Base-by-base conservation (phyloP, 2,888 invertebrate species). In the Dorcus hopei region DNA sequence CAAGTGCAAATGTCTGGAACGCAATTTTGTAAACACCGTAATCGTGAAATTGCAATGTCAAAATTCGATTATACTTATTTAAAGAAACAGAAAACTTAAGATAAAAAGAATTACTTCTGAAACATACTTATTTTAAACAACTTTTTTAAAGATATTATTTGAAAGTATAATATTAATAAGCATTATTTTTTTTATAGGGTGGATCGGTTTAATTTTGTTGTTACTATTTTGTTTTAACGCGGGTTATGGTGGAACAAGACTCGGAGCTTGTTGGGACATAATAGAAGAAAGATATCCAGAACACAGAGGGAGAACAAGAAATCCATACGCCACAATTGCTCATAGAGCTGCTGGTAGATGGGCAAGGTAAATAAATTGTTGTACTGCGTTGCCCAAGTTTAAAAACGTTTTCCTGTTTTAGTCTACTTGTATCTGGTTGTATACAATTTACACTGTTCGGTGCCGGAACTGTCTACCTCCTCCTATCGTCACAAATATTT, bases 321-420 rank as follows among this genome's bases (percentile, higher is more conserved):
- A 87, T 72, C 89, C 89, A 0, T 90, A 88, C 70, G 82, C 88
- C 5, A 84, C 85, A 49, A 88, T 90, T 57, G 88, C 85, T 0
- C 80, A 83, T 19, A 80, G 82, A 65, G 83, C 88, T 0, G 77
- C 83, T 45, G 89, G 89, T 19, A 80, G 77, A 63, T 78, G 77
- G 63, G 84, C 83, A 76, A 84, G 85, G 85, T 85, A 71, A 69
- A 49, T 26, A 33, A 33, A 33, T 33, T 33, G 26, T 33, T 33
- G 7, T 4, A 6, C 7, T 33, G 7, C 1, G 5, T 33, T 33
- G 26, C 26, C 26, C 26, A 7, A 6, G 5, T 7, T 33, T 6
- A 33, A 33, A 33, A 33, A 33, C 5, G 26, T 26, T 26, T 33
- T 5, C 1, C 26, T 7, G 6, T 33, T 23, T 52, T 67, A 80